Conservation (phyloP, 2,888 invertebrate species). For the Thecophora atra region DNA sequence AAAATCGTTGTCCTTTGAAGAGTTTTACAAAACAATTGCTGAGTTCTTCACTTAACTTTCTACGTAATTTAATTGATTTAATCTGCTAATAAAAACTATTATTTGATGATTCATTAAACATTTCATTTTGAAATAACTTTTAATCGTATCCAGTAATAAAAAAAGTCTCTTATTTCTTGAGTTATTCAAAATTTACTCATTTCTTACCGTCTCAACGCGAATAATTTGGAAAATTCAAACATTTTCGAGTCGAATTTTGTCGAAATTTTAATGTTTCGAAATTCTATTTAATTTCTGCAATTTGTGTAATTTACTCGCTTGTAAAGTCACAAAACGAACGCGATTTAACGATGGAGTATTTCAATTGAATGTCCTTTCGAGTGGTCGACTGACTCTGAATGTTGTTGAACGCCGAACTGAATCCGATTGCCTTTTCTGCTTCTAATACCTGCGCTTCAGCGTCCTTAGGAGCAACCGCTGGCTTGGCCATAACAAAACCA, state of each 20-base stretch:
- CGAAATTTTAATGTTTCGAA: neutral
- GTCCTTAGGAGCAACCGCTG: neutral
- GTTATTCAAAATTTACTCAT: neutral
- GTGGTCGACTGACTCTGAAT: constrained; percentile 2
- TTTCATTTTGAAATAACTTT: too few relatives aligned
- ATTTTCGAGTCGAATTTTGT: constrained; percentile 49
- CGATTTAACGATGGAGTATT: neutral
- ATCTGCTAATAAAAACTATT: too few relatives aligned
- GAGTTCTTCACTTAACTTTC: too few relatives aligned
- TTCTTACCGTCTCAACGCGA: constrained; percentile 60
- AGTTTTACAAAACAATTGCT: too few relatives aligned
- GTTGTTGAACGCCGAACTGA: too few relatives aligned
- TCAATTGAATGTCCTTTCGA: constrained; percentile 32
- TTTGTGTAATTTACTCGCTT: neutral
- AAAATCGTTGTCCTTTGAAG: too few relatives aligned
- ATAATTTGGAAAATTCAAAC: constrained; percentile 63
- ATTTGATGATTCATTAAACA: too few relatives aligned
- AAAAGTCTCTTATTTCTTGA: neutral
- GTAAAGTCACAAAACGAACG: neutral
- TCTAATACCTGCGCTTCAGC: too few relatives aligned
- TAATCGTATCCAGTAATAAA: too few relatives aligned
- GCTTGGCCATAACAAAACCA: constrained; percentile 6
- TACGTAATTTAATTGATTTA: too few relatives aligned
- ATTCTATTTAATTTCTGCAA: constrained; percentile 4
- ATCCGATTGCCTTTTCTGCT: too few relatives aligned